Conservation (phyloP, 2,797 vertebrate species). For the Eutrigla gurnardus region DNA sequence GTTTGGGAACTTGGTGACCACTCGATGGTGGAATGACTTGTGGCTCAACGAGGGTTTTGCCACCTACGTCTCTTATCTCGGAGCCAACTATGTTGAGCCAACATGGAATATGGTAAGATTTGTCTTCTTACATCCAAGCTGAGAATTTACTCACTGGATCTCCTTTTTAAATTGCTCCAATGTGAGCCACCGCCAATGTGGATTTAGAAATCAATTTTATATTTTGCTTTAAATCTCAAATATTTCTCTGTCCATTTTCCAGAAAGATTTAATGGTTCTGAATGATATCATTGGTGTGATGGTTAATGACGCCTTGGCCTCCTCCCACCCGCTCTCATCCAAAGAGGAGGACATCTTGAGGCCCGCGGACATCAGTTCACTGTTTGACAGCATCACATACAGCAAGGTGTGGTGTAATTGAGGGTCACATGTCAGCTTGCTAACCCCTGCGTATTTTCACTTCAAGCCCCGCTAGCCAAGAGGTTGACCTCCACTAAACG, state of each 20-base stretch:
- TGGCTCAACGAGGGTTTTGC: constrained; percentile 98
- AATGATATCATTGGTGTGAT: constrained; percentile 85
- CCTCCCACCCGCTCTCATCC: constrained; percentile 88
- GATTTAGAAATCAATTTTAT: not conserved
- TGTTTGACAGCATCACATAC: constrained; percentile 89
- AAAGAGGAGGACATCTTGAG: constrained; percentile 81
- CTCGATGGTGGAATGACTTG: constrained; percentile 94
- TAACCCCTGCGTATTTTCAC: not conserved
- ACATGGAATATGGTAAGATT: constrained; percentile 87
- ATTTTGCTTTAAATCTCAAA: not conserved
- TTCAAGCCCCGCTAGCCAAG: not conserved
- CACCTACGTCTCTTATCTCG: constrained; percentile 92
- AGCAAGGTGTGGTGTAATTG: constrained; percentile 66
- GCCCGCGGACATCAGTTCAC: constrained; percentile 85
- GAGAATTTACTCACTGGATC: not conserved
- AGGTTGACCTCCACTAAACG: constrained; percentile 1
- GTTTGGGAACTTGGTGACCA: constrained; percentile 96
- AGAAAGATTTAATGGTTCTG: constrained; percentile 89
- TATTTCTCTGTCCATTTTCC: constrained; percentile 37
- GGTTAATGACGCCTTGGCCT: constrained; percentile 83
- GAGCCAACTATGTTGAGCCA: constrained; percentile 79
- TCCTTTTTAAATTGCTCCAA: not conserved
- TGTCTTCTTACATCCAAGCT: not conserved
- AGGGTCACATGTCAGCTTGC: not conserved
- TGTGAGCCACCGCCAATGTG: not conserved